phyloP scores from a whole-genome alignment of 2,113 vertebrate genomes.

The Neopipo cinnamomea region DNA sequence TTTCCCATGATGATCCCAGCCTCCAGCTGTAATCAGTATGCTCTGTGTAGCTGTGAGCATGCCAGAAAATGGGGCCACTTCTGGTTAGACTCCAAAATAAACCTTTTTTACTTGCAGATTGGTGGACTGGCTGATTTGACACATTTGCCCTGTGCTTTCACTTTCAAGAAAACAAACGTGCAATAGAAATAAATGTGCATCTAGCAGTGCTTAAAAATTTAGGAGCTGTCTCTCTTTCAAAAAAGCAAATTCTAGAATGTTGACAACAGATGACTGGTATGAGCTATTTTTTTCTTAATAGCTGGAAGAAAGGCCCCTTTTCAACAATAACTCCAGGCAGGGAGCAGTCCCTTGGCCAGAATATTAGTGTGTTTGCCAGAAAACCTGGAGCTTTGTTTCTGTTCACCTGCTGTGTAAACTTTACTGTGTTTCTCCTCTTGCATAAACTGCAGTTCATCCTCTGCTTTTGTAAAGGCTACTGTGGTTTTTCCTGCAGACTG shows the following conservation, averaged over 20 bases:
- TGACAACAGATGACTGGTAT: background rate
- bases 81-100: background rate
- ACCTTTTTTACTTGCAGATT: background rate
- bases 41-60: background rate
- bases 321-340: background rate
- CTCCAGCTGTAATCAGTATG: background rate
- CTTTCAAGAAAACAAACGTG: background rate
- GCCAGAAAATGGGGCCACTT: background rate
- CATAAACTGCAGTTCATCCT: background rate
- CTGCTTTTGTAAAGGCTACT: background rate
- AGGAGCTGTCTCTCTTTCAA: background rate
- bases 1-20: background rate
- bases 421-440: background rate
- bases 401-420: constrained; percentile 1
- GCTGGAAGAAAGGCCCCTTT: background rate
- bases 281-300: background rate
- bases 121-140: background rate
- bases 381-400: background rate
- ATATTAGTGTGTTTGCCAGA: background rate
- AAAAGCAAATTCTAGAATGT: background rate
- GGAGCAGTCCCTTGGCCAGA: background rate
- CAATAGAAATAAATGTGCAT: background rate
- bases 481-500: background rate
- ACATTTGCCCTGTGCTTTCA: background rate
- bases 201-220: background rate